Percentiles rank a stretch among this genome's conserved stretches.
Conservation (phyloP, 2,113 vertebrate species). For the Stictonetta naevosa region DNA sequence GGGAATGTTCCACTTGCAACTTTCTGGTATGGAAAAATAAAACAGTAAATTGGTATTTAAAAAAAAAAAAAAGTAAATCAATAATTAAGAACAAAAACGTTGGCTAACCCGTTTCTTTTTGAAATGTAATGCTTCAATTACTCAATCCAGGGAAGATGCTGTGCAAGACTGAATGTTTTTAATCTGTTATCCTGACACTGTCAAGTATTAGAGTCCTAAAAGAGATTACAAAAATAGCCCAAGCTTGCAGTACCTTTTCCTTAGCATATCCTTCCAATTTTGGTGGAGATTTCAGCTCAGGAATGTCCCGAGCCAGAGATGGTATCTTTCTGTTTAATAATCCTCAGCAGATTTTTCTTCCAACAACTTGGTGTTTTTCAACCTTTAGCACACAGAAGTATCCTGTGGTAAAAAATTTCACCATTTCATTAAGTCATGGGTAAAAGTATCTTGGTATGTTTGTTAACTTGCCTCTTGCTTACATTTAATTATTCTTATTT, state of each 20-base stretch:
- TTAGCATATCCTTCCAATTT: not conserved
- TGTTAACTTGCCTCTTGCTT: not conserved
- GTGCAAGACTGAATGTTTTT: not conserved
- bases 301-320: not conserved
- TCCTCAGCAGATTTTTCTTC: not conserved
- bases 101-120: not conserved
- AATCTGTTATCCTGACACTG: not conserved
- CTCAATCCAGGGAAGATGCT: not conserved
- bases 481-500: not conserved
- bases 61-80: conserved; percentile 2
- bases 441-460: not conserved
- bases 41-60: not conserved
- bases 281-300: not conserved
- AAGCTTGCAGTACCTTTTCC: not conserved
- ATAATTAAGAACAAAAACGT: not conserved
- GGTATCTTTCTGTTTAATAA: conserved; percentile 23
- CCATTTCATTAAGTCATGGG: not conserved
- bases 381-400: not conserved
- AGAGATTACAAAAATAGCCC: not conserved
- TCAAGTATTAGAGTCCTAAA: not conserved
- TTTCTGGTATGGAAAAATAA: not conserved
- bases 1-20: not conserved
- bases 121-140: not conserved
- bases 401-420: not conserved
- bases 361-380: not conserved